Evolutionary conservation across 2,888 invertebrate species (phyloP).

Genomic region (Lacanobia oleracea): DNA sequence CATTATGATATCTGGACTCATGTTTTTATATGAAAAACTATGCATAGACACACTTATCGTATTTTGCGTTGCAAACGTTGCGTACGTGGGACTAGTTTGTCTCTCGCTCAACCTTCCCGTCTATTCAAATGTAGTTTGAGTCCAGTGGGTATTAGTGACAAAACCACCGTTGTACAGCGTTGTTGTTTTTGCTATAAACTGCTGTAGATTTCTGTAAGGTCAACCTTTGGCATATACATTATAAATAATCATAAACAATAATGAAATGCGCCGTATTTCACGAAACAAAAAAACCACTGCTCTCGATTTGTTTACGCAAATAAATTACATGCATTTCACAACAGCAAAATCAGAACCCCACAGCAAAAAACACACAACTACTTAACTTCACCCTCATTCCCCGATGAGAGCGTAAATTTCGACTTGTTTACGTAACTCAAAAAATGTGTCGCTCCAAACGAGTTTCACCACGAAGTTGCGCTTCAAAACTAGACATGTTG

Average conservation of each 20-base stretch:
- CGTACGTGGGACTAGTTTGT: too few relatives aligned
- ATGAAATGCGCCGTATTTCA: neutral
- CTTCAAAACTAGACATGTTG: conserved; percentile 71
- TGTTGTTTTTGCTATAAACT: too few relatives aligned
- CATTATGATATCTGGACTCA: too few relatives aligned
- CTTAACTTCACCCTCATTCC: conserved; percentile 12
- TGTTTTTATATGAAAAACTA: too few relatives aligned
- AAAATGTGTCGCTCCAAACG: conserved; percentile 50
- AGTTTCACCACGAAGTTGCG: conserved; percentile 51
- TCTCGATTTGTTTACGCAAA: neutral
- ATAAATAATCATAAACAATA: neutral
- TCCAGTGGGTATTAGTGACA: too few relatives aligned
- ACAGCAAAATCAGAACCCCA: conserved; percentile 19
- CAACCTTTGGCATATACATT: neutral
- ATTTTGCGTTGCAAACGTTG: too few relatives aligned
- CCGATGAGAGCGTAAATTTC: conserved; percentile 43
- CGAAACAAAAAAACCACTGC: neutral
- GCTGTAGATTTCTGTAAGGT: too few relatives aligned
- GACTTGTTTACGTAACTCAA: conserved; percentile 53
- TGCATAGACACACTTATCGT: too few relatives aligned
- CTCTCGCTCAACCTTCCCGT: too few relatives aligned
- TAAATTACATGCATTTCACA: conserved; percentile 17
- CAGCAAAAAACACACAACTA: conserved; percentile 10
- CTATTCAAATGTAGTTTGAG: too few relatives aligned
- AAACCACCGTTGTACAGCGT: too few relatives aligned